These are phyloP conservation scores for Lepus timidus DNA, from an alignment of 2,113 vertebrate species.

Conservation along the genomic window DNA sequence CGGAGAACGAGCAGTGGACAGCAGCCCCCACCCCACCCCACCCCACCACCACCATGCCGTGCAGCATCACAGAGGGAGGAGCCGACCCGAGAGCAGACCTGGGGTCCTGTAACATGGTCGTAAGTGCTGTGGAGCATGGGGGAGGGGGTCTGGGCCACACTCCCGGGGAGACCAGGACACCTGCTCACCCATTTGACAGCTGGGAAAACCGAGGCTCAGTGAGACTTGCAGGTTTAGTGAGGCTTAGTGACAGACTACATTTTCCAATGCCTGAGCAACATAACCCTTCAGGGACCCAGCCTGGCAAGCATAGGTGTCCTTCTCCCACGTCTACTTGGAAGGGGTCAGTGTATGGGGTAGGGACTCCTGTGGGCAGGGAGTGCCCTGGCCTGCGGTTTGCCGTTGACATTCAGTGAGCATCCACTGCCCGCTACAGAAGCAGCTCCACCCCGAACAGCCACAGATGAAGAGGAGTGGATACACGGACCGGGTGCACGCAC, in stretches of 20 bases:
- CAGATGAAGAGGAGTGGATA: not conserved
- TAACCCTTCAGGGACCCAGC: not conserved
- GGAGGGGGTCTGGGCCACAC: too few relatives aligned
- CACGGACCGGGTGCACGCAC: rapidly evolving
- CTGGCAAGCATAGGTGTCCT: not conserved
- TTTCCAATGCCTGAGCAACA: too few relatives aligned
- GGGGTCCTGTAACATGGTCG: too few relatives aligned
- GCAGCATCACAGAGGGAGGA: too few relatives aligned
- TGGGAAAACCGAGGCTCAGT: not conserved
- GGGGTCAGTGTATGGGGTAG: not conserved
- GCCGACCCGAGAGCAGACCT: too few relatives aligned
- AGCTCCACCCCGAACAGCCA: too few relatives aligned
- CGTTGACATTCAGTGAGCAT: not conserved
- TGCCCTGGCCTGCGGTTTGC: not conserved
- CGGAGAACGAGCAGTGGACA: too few relatives aligned
- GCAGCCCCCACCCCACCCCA: too few relatives aligned
- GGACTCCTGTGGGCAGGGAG: not conserved
- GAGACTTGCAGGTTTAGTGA: not conserved
- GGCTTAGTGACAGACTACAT: not conserved
- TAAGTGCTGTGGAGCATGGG: too few relatives aligned
- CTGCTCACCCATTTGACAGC: not conserved
- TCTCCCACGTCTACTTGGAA: not conserved
- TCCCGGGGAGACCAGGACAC: not conserved
- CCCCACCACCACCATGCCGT: too few relatives aligned
- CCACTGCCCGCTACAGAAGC: not conserved